A percentile compares a stretch with the other conserved stretches of the same genome.
Conservation (phyloP, 2,113 vertebrate species). For the Antigone vipio region DNA sequence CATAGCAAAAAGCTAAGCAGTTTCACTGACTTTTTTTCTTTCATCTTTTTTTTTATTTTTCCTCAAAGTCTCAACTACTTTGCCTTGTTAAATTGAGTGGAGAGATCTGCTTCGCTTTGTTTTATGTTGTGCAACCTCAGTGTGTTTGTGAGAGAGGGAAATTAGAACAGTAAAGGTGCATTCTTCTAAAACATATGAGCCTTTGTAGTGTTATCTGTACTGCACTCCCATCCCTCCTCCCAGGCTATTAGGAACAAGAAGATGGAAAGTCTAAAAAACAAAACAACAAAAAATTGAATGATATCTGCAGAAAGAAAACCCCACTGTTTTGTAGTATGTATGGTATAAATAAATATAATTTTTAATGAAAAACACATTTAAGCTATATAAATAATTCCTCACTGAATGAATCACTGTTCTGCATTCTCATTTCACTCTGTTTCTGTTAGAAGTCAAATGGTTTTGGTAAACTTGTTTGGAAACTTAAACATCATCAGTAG, state of each 20-base stretch:
- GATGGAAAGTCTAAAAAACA: conserved; percentile 1
- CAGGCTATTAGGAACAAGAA: not conserved
- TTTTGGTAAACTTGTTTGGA: conserved; percentile 49
- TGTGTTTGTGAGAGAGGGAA: conserved; percentile 76
- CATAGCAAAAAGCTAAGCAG: conserved; percentile 70
- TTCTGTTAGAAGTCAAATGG: conserved; percentile 47
- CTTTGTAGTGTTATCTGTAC: conserved; percentile 66
- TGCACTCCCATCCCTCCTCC: not conserved
- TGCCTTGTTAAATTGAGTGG: conserved; percentile 68
- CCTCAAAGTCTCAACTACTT: conserved; percentile 69
- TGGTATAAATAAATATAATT: conserved; percentile 63
- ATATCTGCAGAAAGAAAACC: conserved; percentile 8
- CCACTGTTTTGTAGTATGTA: conserved; percentile 39
- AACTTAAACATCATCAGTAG: conserved; percentile 27
- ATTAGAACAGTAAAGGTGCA: conserved; percentile 73
- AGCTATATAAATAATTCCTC: conserved; percentile 63
- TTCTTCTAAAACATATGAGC: conserved; percentile 69
- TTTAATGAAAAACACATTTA: conserved; percentile 57
- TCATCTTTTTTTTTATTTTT: conserved; percentile 69
- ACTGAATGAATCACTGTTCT: conserved; percentile 51
- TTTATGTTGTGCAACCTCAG: conserved; percentile 71
- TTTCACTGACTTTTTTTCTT: conserved; percentile 71
- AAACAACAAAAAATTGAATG: not conserved
- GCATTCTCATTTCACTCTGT: conserved; percentile 51
- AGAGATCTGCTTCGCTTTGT: conserved; percentile 70